Evolutionary conservation across 1,140 invertebrate species (phyloP).

Genomic region (Melipona quadrifasciata): DNA sequence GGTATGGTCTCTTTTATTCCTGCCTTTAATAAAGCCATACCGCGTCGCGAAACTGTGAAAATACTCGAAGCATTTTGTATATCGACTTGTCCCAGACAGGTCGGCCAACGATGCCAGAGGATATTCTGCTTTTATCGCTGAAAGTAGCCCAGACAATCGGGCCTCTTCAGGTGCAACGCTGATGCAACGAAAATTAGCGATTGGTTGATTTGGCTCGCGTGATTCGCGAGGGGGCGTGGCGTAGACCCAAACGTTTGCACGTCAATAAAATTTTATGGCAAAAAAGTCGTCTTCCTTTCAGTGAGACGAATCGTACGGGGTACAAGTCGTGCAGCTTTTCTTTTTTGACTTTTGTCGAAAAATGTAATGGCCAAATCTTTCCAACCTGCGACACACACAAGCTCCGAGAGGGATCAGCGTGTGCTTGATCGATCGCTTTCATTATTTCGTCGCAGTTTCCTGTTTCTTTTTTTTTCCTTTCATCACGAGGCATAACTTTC

Average conservation of each 20-base stretch:
- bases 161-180: too few relatives aligned
- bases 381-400: not conserved
- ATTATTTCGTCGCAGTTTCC: not conserved
- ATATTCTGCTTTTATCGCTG: too few relatives aligned
- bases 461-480: not conserved
- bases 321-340: too few relatives aligned
- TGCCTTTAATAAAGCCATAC: slow-evolving; percentile 42
- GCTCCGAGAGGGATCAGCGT: not conserved
- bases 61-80: not conserved
- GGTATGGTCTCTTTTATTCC: slow-evolving; percentile 6
- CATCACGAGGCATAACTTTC: not conserved
- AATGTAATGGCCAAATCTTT: not conserved
- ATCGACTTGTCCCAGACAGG: not conserved
- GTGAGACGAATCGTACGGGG: too few relatives aligned
- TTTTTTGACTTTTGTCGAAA: not conserved
- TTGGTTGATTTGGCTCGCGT: too few relatives aligned
- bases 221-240: too few relatives aligned
- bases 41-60: slow-evolving; percentile 19
- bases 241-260: too few relatives aligned
- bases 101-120: not conserved
- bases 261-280: too few relatives aligned
- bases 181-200: too few relatives aligned
- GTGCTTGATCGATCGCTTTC: slow-evolving; percentile 34
- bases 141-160: too few relatives aligned
- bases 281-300: too few relatives aligned